Percentiles rank a stretch among this genome's conserved stretches.
phyloP scores from a whole-genome alignment of 1,140 invertebrate species.

The Zaprionus inermis region DNA sequence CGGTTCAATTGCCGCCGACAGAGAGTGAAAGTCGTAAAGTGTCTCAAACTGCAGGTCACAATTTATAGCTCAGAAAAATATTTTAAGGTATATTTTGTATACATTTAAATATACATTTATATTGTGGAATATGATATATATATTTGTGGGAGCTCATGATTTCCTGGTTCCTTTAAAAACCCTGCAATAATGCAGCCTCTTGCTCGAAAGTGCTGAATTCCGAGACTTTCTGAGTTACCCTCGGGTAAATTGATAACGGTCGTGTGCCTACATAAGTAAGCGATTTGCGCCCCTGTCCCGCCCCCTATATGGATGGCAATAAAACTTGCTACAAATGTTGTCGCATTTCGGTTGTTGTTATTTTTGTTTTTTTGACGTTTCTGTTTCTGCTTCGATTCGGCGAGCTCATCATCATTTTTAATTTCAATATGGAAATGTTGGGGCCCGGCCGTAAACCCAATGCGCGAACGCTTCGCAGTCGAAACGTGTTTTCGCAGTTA shows the following conservation, averaged over 20 bases:
- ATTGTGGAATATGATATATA: not conserved
- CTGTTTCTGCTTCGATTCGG: conserved; percentile 22
- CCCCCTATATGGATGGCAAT: conserved; percentile 29
- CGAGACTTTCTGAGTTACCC: conserved; percentile 23
- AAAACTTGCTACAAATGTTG: conserved; percentile 65
- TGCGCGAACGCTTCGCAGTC: no score
- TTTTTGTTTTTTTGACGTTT: not conserved
- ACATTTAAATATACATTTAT: not conserved
- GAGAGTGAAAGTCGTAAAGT: not conserved
- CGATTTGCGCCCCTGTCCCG: not conserved
- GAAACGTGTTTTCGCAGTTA: conserved; percentile 57
- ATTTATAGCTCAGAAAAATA: not conserved
- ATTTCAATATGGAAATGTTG: conserved; percentile 18
- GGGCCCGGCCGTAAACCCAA: not conserved
- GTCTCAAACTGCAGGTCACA: not conserved
- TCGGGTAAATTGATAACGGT: conserved; percentile 15
- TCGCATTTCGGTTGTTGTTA: conserved; percentile 17
- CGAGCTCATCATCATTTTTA: conserved; percentile 27
- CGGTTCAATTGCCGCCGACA: not conserved
- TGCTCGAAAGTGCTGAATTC: not conserved
- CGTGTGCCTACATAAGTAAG: conserved; percentile 11
- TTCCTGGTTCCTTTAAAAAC: no score
- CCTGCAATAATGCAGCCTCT: not conserved
- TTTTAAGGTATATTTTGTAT: not conserved
- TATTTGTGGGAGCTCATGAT: not conserved